A percentile compares a stretch with the other conserved stretches of the same genome.
These are phyloP conservation scores for Shargacucullia verbasci DNA, from an alignment of 2,888 invertebrate species.

Conservation along the genomic window DNA sequence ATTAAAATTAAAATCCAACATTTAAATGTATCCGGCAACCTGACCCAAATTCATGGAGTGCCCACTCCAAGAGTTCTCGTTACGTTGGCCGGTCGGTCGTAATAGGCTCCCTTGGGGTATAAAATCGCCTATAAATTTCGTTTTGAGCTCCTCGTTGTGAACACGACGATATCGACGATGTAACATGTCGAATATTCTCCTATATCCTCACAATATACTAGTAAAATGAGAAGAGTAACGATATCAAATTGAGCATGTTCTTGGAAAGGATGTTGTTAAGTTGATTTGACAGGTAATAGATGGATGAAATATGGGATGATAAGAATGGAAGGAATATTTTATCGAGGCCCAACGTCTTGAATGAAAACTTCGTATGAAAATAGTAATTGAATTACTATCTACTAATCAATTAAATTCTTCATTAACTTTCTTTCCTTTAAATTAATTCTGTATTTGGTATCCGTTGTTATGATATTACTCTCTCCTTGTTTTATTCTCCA, in stretches of 20 bases:
- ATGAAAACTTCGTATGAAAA: no score
- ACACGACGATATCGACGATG: constrained; percentile 60
- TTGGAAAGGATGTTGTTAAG: constrained; percentile 18
- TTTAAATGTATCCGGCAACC: constrained; percentile 52
- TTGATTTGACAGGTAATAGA: constrained; percentile 39
- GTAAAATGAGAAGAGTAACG: constrained; percentile 37
- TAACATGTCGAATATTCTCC: constrained; percentile 56
- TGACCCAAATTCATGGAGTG: constrained; percentile 53
- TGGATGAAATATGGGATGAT: constrained; percentile 14
- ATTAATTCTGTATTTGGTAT: no score
- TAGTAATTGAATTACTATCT: no score
- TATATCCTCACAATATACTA: constrained; percentile 43
- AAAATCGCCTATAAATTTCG: constrained; percentile 80
- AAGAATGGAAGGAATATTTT: no score
- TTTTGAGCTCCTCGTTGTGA: constrained; percentile 66
- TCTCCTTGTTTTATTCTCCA: no score
- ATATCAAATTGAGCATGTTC: constrained; percentile 39
- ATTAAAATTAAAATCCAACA: constrained; percentile 56
- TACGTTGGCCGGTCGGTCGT: constrained; percentile 62
- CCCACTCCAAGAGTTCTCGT: constrained; percentile 48
- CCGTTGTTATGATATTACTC: no score
- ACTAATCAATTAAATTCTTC: no score
- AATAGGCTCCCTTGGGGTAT: constrained; percentile 80
- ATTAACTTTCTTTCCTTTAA: no score
- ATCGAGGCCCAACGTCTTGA: no score